Evolutionary conservation across 2,113 vertebrate genomes (phyloP).

Genomic region (Coturnix japonica): DNA sequence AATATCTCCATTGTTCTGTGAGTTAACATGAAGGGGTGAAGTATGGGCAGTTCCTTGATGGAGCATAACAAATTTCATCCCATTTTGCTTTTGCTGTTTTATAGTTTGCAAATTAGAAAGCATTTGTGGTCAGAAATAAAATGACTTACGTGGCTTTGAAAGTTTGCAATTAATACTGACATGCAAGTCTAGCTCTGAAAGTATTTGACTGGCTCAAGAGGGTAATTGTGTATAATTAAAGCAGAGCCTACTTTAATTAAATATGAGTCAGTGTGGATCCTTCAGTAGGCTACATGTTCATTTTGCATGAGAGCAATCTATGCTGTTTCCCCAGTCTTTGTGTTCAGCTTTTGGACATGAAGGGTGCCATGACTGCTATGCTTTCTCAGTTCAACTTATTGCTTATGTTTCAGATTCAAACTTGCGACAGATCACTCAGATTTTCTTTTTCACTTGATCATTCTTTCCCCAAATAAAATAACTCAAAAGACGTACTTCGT

Average conservation of each 20-base stretch:
- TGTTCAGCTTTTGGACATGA: not conserved
- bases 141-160: not conserved
- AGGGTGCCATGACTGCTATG: accelerated
- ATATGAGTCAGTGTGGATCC: not conserved
- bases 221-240: not conserved
- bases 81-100: not conserved
- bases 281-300: not conserved
- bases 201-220: not conserved
- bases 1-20: not conserved
- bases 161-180: not conserved
- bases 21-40: not conserved
- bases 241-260: not conserved
- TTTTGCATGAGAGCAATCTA: not conserved
- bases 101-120: not conserved
- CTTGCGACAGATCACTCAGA: not conserved
- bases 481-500: not conserved
- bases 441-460: not conserved
- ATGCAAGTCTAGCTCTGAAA: not conserved
- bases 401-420: not conserved
- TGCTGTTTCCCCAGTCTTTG: not conserved
- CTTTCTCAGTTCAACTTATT: not conserved
- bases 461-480: not conserved
- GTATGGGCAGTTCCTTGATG: not conserved
- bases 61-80: not conserved
- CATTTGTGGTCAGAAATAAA: not conserved